phyloP scores from a whole-genome alignment of 2,888 invertebrate species.

The Andrena flavipes region DNA sequence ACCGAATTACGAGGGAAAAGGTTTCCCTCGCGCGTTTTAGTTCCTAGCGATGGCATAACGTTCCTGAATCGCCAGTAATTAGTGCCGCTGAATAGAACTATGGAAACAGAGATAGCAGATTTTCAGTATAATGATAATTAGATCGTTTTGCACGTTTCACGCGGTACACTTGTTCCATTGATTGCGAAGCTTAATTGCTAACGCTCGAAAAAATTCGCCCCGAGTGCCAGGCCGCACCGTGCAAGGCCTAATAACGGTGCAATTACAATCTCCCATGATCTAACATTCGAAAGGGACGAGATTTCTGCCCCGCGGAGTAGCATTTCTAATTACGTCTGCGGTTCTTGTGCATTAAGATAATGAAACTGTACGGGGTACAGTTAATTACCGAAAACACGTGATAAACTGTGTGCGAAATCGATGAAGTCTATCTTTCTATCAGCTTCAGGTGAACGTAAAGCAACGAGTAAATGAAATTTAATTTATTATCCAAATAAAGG shows the following conservation, averaged over 20 bases:
- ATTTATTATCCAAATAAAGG: too few relatives aligned
- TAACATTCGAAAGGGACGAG: neutral
- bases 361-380: neutral
- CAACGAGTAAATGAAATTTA: too few relatives aligned
- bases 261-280: conserved; percentile 12
- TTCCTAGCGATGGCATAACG: conserved; percentile 45
- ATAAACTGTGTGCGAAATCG: too few relatives aligned
- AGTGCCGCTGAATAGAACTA: conserved; percentile 52
- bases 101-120: conserved; percentile 52
- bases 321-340: neutral
- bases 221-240: conserved; percentile 6
- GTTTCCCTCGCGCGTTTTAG: conserved; percentile 22
- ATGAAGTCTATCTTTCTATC: too few relatives aligned
- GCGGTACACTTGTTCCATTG: conserved; percentile 51
- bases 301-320: neutral
- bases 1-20: conserved; percentile 14
- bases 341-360: neutral
- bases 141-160: conserved; percentile 54
- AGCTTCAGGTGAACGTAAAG: too few relatives aligned
- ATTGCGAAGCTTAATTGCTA: conserved; percentile 48
- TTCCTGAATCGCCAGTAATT: conserved; percentile 55
- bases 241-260: conserved; percentile 23
- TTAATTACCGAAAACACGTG: too few relatives aligned
- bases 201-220: conserved; percentile 31
- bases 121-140: conserved; percentile 59